Evolutionary conservation across 1,140 invertebrate species (phyloP).

Genomic region (Drosophila mojavensis): DNA sequence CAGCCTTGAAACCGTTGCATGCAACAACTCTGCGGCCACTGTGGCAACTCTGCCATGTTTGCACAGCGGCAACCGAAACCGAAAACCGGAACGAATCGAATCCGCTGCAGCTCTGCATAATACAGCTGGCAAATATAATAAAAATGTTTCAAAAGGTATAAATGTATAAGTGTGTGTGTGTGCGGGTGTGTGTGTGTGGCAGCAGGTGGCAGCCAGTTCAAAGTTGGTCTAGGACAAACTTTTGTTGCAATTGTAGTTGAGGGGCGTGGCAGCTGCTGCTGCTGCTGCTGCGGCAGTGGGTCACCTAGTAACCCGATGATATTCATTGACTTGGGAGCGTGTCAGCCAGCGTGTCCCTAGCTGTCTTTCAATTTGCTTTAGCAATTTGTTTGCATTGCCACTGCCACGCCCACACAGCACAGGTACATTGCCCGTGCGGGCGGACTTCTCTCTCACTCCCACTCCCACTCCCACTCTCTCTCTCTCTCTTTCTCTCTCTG

Average conservation of each 20-base stretch:
- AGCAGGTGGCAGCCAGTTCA: slow-evolving; percentile 36
- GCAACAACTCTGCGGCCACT: not conserved
- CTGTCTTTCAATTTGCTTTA: slow-evolving; percentile 52
- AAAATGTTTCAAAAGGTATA: slow-evolving; percentile 68
- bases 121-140: slow-evolving; percentile 36
- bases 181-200: not conserved
- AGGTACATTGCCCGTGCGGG: not conserved
- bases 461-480: no score
- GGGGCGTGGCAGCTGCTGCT: slow-evolving; percentile 16
- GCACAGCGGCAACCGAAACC: slow-evolving; percentile 13
- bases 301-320: slow-evolving; percentile 82
- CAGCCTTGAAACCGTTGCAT: slow-evolving; percentile 28
- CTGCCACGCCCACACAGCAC: slow-evolving; percentile 20
- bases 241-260: slow-evolving; percentile 46
- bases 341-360: slow-evolving; percentile 12
- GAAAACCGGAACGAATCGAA: slow-evolving; percentile 38
- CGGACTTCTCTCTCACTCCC: no score
- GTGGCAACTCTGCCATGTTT: slow-evolving; percentile 20
- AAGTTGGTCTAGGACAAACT: slow-evolving; percentile 83
- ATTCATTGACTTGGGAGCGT: slow-evolving; percentile 75
- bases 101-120: slow-evolving; percentile 31
- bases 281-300: slow-evolving; percentile 53
- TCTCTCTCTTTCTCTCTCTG: not conserved
- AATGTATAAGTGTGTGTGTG: not conserved
- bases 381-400: slow-evolving; percentile 66